phyloP scores from a whole-genome alignment of 2,113 vertebrate genomes.

The Mellivora capensis region DNA sequence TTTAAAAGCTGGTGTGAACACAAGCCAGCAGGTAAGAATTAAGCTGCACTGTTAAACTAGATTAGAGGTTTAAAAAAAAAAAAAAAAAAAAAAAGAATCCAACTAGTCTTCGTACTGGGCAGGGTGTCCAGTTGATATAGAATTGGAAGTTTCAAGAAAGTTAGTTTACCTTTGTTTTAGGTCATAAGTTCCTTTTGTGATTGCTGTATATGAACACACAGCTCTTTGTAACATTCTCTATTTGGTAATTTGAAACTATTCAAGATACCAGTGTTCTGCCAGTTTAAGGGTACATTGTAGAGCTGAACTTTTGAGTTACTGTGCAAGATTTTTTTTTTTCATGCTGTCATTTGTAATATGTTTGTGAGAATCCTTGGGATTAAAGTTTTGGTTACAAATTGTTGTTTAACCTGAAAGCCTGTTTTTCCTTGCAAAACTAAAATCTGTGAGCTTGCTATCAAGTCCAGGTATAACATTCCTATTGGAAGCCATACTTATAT shows the following conservation, averaged over 20 bases:
- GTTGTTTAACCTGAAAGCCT: slow-evolving; percentile 79
- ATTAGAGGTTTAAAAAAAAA: not conserved
- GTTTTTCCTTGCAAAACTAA: slow-evolving; percentile 55
- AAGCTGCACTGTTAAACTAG: not conserved
- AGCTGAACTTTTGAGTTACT: slow-evolving; percentile 81
- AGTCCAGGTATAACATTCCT: slow-evolving; percentile 60
- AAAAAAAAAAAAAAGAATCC: not conserved
- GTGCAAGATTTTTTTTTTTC: slow-evolving; percentile 84
- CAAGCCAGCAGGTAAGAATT: not conserved
- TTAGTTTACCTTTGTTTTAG: slow-evolving; percentile 38
- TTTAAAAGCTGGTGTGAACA: not conserved
- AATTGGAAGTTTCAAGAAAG: not conserved
- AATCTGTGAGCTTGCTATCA: slow-evolving; percentile 38
- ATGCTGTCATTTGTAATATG: slow-evolving; percentile 86
- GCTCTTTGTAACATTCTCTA: slow-evolving; percentile 5
- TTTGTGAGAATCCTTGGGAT: slow-evolving; percentile 87
- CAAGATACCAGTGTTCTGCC: slow-evolving; percentile 18
- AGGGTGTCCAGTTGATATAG: not conserved
- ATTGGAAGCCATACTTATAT: slow-evolving; percentile 78
- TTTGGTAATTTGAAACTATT: slow-evolving; percentile 39
- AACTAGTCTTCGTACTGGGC: not conserved
- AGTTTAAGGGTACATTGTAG: slow-evolving; percentile 85
- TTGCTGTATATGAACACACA: slow-evolving; percentile 8
- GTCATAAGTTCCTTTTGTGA: not conserved
- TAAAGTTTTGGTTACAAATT: slow-evolving; percentile 90